Conservation (phyloP, 2,797 vertebrate species). For the Lates japonicus region DNA sequence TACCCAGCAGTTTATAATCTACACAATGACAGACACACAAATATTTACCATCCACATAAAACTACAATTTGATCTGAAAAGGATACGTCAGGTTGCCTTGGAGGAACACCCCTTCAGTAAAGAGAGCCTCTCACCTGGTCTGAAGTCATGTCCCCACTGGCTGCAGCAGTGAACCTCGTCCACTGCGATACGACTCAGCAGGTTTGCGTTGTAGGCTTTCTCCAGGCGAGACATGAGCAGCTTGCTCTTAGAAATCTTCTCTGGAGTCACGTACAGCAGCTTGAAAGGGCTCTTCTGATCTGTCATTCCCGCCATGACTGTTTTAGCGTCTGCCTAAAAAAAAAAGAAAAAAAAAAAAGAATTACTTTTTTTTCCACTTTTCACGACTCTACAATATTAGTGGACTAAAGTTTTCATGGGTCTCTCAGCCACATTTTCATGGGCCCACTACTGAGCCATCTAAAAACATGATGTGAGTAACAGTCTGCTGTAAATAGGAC, state of each 20-base stretch:
- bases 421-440: too few relatives aligned
- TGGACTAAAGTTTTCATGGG: too few relatives aligned
- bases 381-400: too few relatives aligned
- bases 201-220: constrained; percentile 91
- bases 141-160: constrained; percentile 99
- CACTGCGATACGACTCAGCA: constrained; percentile 91
- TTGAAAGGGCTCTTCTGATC: constrained; percentile 88
- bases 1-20: constrained; percentile 98
- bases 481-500: too few relatives aligned
- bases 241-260: constrained; percentile 98
- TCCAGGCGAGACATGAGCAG: constrained; percentile 97
- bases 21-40: neutral
- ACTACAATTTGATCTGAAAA: neutral
- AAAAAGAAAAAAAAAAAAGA: neutral
- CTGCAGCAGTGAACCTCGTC: constrained; percentile 99
- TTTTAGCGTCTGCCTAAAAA: constrained; percentile 90
- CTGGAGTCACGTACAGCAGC: constrained; percentile 97
- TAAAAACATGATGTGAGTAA: too few relatives aligned
- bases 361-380: neutral
- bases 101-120: accelerated
- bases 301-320: constrained; percentile 89
- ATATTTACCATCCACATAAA: neutral
- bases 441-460: too few relatives aligned
- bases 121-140: constrained; percentile 87
- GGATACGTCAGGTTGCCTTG: neutral